phyloP scores from a whole-genome alignment of 2,888 invertebrate genomes.

The Cheilosia impressa region DNA sequence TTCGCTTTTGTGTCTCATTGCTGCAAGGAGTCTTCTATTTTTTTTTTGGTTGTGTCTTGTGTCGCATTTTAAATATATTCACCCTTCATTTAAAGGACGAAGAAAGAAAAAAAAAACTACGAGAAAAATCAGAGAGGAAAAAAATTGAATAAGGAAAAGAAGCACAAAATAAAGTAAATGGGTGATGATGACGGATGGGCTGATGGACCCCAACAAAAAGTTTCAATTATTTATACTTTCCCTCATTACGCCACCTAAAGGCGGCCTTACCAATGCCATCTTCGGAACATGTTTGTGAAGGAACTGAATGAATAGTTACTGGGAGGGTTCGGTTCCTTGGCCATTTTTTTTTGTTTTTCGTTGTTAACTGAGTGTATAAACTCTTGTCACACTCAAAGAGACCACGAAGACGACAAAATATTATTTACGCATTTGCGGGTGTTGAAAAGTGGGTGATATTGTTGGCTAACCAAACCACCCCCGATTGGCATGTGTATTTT shows the following conservation, averaged over 20 bases:
- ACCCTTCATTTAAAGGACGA: conserved; percentile 47
- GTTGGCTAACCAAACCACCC: conserved; percentile 54
- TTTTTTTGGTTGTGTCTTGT: conserved; percentile 20
- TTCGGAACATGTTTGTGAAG: conserved; percentile 26
- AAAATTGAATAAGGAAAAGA: conserved; percentile 48
- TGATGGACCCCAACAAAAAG: conserved; percentile 49
- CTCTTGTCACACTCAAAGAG: conserved; percentile 44
- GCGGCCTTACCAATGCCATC: background rate
- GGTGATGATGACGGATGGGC: conserved; percentile 63
- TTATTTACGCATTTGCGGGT: conserved; percentile 62
- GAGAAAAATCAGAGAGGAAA: background rate
- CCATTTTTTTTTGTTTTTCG: conserved; percentile 51
- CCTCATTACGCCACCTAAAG: conserved; percentile 66
- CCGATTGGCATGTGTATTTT: conserved; percentile 48
- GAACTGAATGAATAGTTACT: conserved; percentile 1
- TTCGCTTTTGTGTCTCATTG: conserved; percentile 47
- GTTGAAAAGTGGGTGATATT: conserved; percentile 12
- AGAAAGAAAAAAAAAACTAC: background rate
- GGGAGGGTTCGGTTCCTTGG: conserved; percentile 35
- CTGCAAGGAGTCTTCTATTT: conserved; percentile 3
- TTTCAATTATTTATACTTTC: conserved; percentile 68
- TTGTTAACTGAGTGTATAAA: conserved; percentile 62
- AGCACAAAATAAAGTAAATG: conserved; percentile 29
- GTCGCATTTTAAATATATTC: conserved; percentile 70
- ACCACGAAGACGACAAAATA: conserved; percentile 42